Conservation (phyloP, 2,113 vertebrate species). For the Parotia lawesii region DNA sequence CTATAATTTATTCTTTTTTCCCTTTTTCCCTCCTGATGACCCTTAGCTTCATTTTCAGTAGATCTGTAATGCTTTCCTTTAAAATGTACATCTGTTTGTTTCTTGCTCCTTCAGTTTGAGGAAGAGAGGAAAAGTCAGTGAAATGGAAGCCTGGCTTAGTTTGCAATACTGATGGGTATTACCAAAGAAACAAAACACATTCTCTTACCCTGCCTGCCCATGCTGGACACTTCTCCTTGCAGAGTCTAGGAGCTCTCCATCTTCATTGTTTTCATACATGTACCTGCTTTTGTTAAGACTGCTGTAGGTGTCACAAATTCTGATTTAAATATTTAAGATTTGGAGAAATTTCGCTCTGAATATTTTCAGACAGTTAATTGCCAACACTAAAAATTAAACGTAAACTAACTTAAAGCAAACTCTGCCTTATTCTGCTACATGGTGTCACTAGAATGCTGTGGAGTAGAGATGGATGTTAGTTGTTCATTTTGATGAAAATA, state of each 20-base stretch:
- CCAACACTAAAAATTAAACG: not conserved
- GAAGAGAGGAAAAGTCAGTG: not conserved
- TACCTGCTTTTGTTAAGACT: not conserved
- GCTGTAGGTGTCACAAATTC: not conserved
- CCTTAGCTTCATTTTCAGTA: not conserved
- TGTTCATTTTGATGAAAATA: not conserved
- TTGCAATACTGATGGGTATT: not conserved
- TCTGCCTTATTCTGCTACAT: not conserved
- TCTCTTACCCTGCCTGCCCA: not conserved
- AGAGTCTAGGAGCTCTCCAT: not conserved
- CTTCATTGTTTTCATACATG: not conserved
- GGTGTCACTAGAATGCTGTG: not conserved
- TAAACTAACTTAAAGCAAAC: not conserved
- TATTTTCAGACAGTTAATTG: not conserved
- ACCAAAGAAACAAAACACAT: not conserved
- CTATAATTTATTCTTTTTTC: not conserved
- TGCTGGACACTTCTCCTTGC: not conserved
- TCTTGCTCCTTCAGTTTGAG: not conserved
- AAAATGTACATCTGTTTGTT: not conserved
- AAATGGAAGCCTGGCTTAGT: not conserved
- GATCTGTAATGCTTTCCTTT: not conserved
- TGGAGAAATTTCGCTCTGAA: not conserved
- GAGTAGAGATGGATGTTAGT: not conserved
- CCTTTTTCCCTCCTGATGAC: not conserved
- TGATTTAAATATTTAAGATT: not conserved